Evolutionary conservation across 2,888 invertebrate species (phyloP).

Genomic region (Nomada flava): DNA sequence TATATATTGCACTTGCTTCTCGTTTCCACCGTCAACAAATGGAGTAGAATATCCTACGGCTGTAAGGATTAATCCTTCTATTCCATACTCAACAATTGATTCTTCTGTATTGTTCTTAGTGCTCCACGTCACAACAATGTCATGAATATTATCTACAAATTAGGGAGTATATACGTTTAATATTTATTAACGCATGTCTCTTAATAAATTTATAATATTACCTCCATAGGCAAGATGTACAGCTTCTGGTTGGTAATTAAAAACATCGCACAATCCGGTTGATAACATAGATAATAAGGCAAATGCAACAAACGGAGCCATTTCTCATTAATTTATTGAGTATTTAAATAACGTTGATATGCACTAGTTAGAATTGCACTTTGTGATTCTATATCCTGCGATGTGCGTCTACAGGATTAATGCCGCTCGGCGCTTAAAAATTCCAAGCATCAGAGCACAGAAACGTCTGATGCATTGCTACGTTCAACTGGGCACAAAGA

Average conservation of each 20-base stretch:
- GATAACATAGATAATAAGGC: constrained; percentile 22
- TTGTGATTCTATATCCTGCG: not conserved
- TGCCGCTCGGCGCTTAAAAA: not conserved
- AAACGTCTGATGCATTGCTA: not conserved
- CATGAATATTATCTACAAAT: constrained; percentile 86
- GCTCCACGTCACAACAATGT: constrained; percentile 93
- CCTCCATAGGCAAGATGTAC: constrained; percentile 89
- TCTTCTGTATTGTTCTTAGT: constrained; percentile 89
- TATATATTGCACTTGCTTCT: constrained; percentile 89
- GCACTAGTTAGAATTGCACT: not conserved
- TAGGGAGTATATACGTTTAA: not conserved
- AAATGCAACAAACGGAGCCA: constrained; percentile 20
- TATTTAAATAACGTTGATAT: not conserved
- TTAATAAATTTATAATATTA: constrained; percentile 71
- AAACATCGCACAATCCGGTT: constrained; percentile 14
- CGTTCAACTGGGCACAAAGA: not conserved
- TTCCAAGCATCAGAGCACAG: too few relatives aligned
- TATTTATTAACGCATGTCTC: not conserved
- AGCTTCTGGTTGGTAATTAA: constrained; percentile 86
- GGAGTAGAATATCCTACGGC: constrained; percentile 86
- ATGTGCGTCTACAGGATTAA: not conserved
- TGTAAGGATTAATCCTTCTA: constrained; percentile 85
- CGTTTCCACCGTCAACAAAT: constrained; percentile 91
- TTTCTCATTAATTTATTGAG: not conserved
- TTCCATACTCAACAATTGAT: constrained; percentile 91